Evolutionary conservation across 92 coral and sea anemone genomes (phyloP), one percentile per base, ranked within the genome.

Genomic region (Anthopleura xanthogrammica): DNA sequence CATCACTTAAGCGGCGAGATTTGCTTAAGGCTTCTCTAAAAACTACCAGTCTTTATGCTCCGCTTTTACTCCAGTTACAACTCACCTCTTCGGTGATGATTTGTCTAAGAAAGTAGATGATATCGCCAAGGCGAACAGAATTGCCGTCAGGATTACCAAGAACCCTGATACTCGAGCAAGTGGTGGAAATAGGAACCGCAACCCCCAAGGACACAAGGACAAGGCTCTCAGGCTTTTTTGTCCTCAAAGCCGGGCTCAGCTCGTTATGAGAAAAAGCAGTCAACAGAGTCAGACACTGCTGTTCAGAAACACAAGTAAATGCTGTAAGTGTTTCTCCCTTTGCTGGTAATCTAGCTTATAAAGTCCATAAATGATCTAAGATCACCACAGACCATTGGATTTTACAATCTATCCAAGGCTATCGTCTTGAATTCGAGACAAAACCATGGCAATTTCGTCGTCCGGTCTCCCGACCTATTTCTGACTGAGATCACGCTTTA

Each of bases 101-200:
- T n/a, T n/a, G n/a, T n/a, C n/a, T n/a, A n/a, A n/a, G n/a, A n/a
- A n/a, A n/a, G n/a, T n/a, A n/a, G n/a, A n/a, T n/a, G n/a, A n/a
- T n/a, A n/a, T n/a, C n/a, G n/a, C n/a, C n/a, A n/a, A n/a, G n/a
- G n/a, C n/a, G n/a, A n/a, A n/a, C n/a, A n/a, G n/a, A n/a, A n/a
- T n/a, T n/a, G n/a, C n/a, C n/a, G n/a, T 77, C 81, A 90, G 80
- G 74, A 83, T 86, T 64, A 56, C 93, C 7, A 87, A 52, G 77
- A 82, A 22, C 16, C 65, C 65, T 60, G 65, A 60, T 16, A 19
- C 65, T 60, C 20, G 65, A 60, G 65, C 65, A 50, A 50, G 54
- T 60, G 65, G 19, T 3, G 65, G 65, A 60, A 60, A 19, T 16
- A 60, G 1, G 22, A 74, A 66, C 13, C 52, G 58, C n/a, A n/a